Conservation (phyloP, 2,888 invertebrate species). For the Tetragonisca angustula region DNA sequence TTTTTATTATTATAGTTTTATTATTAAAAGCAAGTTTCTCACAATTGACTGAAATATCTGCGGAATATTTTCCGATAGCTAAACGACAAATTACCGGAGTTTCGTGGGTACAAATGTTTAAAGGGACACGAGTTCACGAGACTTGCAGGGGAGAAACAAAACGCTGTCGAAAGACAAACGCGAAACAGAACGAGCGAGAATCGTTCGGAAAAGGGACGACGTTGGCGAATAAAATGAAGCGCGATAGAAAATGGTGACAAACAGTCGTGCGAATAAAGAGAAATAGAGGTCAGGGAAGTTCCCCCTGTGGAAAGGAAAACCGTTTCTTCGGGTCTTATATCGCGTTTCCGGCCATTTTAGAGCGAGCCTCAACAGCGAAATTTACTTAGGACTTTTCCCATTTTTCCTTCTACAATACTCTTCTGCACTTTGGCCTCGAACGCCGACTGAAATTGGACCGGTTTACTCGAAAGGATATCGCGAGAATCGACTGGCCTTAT, state of each 20-base stretch:
- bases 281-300: constrained; percentile 4
- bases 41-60: neutral
- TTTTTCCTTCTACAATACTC: constrained; percentile 27
- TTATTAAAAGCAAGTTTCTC: neutral
- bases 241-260: constrained; percentile 56
- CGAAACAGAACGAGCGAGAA: neutral
- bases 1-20: no score
- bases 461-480: constrained; percentile 5
- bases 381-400: constrained; percentile 65
- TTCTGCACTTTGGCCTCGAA: constrained; percentile 32
- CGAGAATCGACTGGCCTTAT: constrained; percentile 14
- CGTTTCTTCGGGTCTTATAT: constrained; percentile 36
- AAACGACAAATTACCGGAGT: neutral
- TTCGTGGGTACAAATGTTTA: neutral
- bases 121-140: neutral
- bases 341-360: constrained; percentile 48
- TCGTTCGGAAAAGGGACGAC: neutral
- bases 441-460: constrained; percentile 17
- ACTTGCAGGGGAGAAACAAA: neutral
- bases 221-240: neutral
- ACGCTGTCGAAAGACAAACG: neutral
- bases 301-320: constrained; percentile 22
- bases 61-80: neutral
- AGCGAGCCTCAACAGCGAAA: constrained; percentile 57
- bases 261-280: neutral